Evolutionary conservation across 2,797 vertebrate species (phyloP), one percentile per base, ranked within the genome.

Genomic region (Sebastes taczanowskii): DNA sequence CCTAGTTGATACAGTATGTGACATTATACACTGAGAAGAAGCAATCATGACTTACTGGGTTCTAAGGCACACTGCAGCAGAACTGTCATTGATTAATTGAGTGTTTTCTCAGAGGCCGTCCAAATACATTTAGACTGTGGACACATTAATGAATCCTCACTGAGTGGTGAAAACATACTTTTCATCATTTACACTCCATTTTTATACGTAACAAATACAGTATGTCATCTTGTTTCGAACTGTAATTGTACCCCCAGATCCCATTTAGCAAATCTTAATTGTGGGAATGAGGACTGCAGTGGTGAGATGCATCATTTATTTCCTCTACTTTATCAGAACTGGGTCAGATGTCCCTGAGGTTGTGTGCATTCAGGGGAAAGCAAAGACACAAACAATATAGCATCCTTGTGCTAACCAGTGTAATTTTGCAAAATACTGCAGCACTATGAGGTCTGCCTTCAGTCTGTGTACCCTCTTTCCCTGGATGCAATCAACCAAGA

Each of bases 1-100:
- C 74, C 11, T 20, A 18, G 66, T 10, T 27, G 46, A 63, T 66
- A n/a, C 46, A 49, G 46, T 49, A 10, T 49, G 52, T 71, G 64
- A 62, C 65, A 77, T 71, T 67, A 67, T 0, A 23, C 55, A 42
- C 32, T 71, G 73, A 68, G 49, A 58, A 69, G 46, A 77, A 76
- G 68, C 61, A 71, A n/a, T 74, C 63, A 53, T 74, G 32, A 29
- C 14, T 75, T 65, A 61, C 63, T 58, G 29, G 32, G 34, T 59
- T 79, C 56, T 61, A 3, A 76, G 64, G 69, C 49, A 74, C 52
- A 34, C 23, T 46, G 72, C 55, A 75, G 65, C 67, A 67, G 52
- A 71, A 34, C 68, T 58, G 64, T 78, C 82, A 82, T 86, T 38
- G 35, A 62, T 38, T 71, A 82, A 72, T 75, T 67, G 42, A 84